Base-by-base conservation (phyloP, 1,140 invertebrate genomes). In the Aplysia californica region DNA sequence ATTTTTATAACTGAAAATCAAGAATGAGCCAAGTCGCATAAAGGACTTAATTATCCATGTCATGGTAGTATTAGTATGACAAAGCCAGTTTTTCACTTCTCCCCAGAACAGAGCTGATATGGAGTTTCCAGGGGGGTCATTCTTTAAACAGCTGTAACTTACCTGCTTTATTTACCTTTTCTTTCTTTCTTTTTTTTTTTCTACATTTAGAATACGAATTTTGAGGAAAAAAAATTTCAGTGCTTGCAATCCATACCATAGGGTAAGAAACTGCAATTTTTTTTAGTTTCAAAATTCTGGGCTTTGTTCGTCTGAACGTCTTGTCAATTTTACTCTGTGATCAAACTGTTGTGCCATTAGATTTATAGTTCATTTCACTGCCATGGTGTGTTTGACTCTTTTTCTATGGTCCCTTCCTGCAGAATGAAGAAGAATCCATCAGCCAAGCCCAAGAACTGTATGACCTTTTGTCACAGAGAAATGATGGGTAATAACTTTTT, bases 401-500 rank as follows among this genome's bases (percentile, higher is more conserved):
- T 21, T 21, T 21, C 6, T 61, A 6, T 61, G 6, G 6, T 21
- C 41, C 41, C 38, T 6, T 67, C 21, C 26, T 23, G 31, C 26
- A 68, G 66, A 31, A 4, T 1, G 18, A 23, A 4, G 2, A 21
- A 38, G 66, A 68, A 18, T 36, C 66, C 2, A 6, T 41, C 18
- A 1, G 31, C 6, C 36, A 41, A 31, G 66, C 66, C 18, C 23
- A 44, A 41, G 66, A 68, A 44, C 66, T 68, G 3, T 20, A 23
- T 44, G 23, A 41, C 20, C 4, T 68, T 4, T 23, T 68, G 3
- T 68, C 66, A n/a, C 20, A 1, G 2, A 68, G 66, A 68, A n/a
- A 39, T 68, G 66, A 68, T 41, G 6, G 66, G 66, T 68, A n/a
- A 44, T 29, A 6, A 35, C 35, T 5, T 66, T 66, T 36, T 66